These are phyloP conservation scores for Aselliscus stoliczkanus DNA, from an alignment of 2,797 vertebrate genomes.

Conservation along the genomic window DNA sequence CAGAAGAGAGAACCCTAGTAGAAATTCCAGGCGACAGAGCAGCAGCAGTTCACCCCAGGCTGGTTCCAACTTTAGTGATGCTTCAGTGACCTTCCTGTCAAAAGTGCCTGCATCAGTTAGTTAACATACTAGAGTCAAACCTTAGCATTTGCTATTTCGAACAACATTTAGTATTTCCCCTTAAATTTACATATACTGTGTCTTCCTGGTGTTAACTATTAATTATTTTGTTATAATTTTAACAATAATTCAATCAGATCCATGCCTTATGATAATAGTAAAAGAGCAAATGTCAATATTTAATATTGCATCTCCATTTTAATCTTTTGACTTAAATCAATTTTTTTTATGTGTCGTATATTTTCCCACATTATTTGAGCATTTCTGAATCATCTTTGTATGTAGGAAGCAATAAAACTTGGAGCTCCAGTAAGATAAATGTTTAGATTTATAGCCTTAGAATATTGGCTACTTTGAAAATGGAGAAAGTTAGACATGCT, in stretches of 20 bases:
- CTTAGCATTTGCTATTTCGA: constrained; percentile 7
- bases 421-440: background rate
- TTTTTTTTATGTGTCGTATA: background rate
- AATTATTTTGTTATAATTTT: background rate
- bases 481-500: background rate
- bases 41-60: background rate
- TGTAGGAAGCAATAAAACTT: background rate
- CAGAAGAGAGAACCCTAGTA: background rate
- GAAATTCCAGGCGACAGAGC: background rate
- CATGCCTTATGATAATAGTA: background rate
- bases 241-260: background rate
- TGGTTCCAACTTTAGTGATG: background rate
- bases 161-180: background rate
- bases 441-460: background rate
- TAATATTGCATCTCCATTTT: background rate
- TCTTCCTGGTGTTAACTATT: background rate
- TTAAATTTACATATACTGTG: background rate
- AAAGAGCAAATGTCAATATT: background rate
- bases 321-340: background rate
- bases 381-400: background rate
- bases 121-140: background rate
- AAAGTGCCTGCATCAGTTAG: background rate
- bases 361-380: background rate
- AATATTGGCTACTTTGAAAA: background rate
- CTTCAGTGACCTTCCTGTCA: background rate